These are phyloP conservation scores for Troides helena DNA, from an alignment of 2,888 invertebrate genomes.

Conservation along the genomic window DNA sequence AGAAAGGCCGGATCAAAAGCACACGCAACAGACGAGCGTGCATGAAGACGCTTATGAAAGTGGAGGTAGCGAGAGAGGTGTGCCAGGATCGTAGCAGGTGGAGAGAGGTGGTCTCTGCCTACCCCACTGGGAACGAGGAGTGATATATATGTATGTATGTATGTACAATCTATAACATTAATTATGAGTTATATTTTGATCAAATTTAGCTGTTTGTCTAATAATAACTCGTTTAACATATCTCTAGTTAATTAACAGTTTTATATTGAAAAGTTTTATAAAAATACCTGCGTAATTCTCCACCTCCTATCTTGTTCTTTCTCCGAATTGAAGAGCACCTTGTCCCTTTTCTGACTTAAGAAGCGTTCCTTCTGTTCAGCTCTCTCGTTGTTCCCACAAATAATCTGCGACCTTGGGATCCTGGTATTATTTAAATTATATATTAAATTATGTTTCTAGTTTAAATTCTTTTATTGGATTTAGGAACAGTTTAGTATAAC, in stretches of 20 bases:
- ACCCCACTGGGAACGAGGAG: too few relatives aligned
- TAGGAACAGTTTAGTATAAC: conserved; percentile 36
- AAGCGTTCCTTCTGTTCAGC: conserved; percentile 89
- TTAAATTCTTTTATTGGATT: not conserved
- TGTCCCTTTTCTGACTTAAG: conserved; percentile 82
- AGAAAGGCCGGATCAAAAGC: too few relatives aligned
- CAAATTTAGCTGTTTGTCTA: too few relatives aligned
- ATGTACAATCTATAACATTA: too few relatives aligned
- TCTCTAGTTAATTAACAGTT: not conserved
- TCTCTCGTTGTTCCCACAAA: conserved; percentile 91
- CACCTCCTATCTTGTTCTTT: conserved; percentile 83
- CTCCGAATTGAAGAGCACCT: conserved; percentile 80
- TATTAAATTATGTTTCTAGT: not conserved
- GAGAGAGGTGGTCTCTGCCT: too few relatives aligned
- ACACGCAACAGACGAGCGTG: too few relatives aligned
- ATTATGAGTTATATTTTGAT: too few relatives aligned
- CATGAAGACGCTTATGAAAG: too few relatives aligned
- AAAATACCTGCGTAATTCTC: conserved; percentile 67
- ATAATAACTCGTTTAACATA: too few relatives aligned
- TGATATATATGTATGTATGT: too few relatives aligned
- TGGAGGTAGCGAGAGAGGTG: too few relatives aligned
- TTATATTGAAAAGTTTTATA: not conserved
- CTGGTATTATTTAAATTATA: conserved; percentile 51
- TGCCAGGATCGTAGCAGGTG: too few relatives aligned
- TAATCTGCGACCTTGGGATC: conserved; percentile 95